Evolutionary conservation across 1,140 invertebrate species (phyloP), one percentile per base, ranked within the genome.

Genomic region (Monochamus saltuarius): DNA sequence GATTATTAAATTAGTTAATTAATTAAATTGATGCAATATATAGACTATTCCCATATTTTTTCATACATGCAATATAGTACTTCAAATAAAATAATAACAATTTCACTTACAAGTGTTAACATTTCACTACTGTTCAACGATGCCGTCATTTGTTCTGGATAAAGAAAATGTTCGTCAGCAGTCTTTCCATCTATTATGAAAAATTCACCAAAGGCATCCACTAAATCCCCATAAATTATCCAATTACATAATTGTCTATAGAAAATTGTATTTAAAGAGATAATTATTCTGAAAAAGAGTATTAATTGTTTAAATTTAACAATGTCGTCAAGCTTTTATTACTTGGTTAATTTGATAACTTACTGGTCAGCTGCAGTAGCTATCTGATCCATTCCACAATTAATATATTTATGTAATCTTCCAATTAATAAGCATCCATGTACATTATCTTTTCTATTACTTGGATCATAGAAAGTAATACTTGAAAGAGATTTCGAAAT

Each of bases 231-330:
- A 80, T 92, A 90, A n/a, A 94, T 76, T 11, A 94, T 77, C 91
- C 92, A 95, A 61, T 85, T 88, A 16, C 87, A 86, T 34, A 95
- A 77, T 73, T 94, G 91, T 67, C 89, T 88, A 57, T 89, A 87
- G 75, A 94, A 88, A 10, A 91, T 84, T 53, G 81, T 79, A 73
- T 94, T 90, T 42, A 91, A 85, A 42, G 82, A 80, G 62, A 84
- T 78, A 13, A 87, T 82, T 66, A 89, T 83, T 72, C 87, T 88
- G 69, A 66, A 85, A 76, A 56, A 49, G 6, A 29, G 34, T 55
- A 64, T 19, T 22, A 62, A 56, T 60, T 36, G 13, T 17, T 59
- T 51, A 13, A 29, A 56, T 29, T 29, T 29, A n/a, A n/a, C n/a
- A n/a, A n/a, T n/a, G n/a, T n/a, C n/a, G n/a, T n/a, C n/a, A n/a